Evolutionary conservation across 2,797 vertebrate genomes (phyloP), one percentile per base, ranked within the genome.

Genomic region (Masticophis lateralis): DNA sequence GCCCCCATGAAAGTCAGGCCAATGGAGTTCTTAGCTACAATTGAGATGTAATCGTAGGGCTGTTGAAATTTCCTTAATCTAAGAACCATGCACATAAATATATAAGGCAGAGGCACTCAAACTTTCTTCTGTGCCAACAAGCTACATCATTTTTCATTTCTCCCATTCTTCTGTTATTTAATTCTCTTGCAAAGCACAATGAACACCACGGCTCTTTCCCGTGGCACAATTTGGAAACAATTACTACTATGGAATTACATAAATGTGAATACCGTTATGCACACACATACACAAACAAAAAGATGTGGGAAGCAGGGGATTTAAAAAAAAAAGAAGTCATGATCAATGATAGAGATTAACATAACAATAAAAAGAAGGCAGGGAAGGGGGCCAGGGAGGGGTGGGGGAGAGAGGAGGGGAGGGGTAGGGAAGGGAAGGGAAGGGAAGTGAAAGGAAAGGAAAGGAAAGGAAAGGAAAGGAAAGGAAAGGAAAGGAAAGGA

Each of bases 391-490:
- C 6, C 8, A 61, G 25, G 25, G 3, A 22, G 18, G 55, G 13
- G 20, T 0, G 7, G 22, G 60, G 10, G 16, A 22, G 7, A 1
- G 57, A 16, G 16, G 14, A 18, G 57, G 25, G 28, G 4, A 18
- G n/a, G n/a, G 2, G 6, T 2, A 8, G 7, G 2, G 2, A 7
- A 59, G 57, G 18, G 18, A 2, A 20, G 16, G n/a, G n/a, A n/a
- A n/a, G n/a, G n/a, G n/a, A n/a, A n/a, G n/a, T n/a, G n/a, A n/a
- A 37, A 37, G 37, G 37, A 37, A 37, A 37, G 37, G 37, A 37
- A 37, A 37, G 37, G 37, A 37, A 37, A 8, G 7, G 2, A 0
- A 7, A 59, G 57, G 18, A 5, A 2, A 20, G 16, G 2, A 0
- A 6, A 6, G 2, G 13, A 16, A 16, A 2, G 20, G 22, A 9